Evolutionary conservation across 2,888 invertebrate species (phyloP), one percentile per base, ranked within the genome.

Genomic region (Notodonta ziczac): DNA sequence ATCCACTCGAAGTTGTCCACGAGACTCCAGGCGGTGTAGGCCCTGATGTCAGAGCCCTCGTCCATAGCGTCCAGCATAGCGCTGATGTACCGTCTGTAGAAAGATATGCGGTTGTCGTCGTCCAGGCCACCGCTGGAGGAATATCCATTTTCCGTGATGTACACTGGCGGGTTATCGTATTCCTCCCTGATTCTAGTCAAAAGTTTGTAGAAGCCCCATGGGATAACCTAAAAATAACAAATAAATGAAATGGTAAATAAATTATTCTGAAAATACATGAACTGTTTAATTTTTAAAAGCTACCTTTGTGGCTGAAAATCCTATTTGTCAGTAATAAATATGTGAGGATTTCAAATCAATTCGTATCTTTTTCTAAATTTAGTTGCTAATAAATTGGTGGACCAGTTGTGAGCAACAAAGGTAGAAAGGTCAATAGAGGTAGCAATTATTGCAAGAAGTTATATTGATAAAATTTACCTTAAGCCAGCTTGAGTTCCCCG

Each of bases 1-100:
- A 80, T 76, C 95, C 95, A 95, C 76, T 95, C 95, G 70, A 95
- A 94, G 75, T 94, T 95, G 70, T 95, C 95, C 83, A 95, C 86
- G 1, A 95, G 81, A 56, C 94, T 94, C 95, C 95, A 95, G n/a
- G 89, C 88, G 0, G 93, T 89, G 78, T 95, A 95, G 0, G 89
- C 94, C 60, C 67, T 72, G n/a, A 94, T 77, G 57, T 91, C 81
- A 59, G 87, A 89, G 0, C 86, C 86, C 14, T 91, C 88, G 35
- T 86, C 80, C 1, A 91, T 82, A 5, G 90, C 92, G 16, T 87
- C 80, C 46, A 89, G 61, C 68, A 55, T 55, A 16, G 55, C 55
- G 55, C 5, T 8, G 3, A 55, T 10, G 55, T 56, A 55, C 6
- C 5, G n/a, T 10, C 55, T n/a, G 55, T 40, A 55, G 55, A 9